These are phyloP conservation scores for Cyrtodaria siliqua DNA, from an alignment of 2,888 invertebrate genomes.

Conservation along the genomic window DNA sequence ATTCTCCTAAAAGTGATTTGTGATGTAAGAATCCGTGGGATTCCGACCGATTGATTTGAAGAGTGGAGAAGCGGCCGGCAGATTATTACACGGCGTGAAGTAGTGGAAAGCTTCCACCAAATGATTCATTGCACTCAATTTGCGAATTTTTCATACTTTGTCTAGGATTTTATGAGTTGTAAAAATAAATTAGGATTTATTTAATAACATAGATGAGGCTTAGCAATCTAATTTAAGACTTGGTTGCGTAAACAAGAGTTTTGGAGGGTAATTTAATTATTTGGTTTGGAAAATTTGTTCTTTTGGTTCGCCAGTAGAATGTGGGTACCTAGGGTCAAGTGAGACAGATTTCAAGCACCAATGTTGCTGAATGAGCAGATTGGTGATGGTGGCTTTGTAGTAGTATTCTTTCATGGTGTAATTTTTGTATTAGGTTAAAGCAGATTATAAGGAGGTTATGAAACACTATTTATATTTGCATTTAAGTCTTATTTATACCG, in stretches of 20 bases:
- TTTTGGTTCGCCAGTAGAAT: background rate
- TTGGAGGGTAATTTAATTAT: constrained; percentile 9
- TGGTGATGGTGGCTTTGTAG: no score
- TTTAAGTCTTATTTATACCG: no score
- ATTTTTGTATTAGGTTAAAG: no score
- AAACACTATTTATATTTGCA: no score
- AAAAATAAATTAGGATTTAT: constrained; percentile 45
- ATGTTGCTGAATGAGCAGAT: no score
- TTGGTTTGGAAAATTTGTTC: background rate
- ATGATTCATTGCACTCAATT: constrained; percentile 45
- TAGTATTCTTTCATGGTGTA: no score
- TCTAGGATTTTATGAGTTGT: constrained; percentile 21
- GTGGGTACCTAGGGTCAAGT: no score
- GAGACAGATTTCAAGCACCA: no score
- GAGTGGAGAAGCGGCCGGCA: constrained; percentile 15
- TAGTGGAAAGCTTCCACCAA: background rate
- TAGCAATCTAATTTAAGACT: constrained; percentile 49
- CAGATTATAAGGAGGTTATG: no score
- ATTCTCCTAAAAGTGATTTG: constrained; percentile 20
- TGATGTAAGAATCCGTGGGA: constrained; percentile 32
- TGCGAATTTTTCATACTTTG: constrained; percentile 31
- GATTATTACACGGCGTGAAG: background rate
- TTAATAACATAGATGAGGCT: constrained; percentile 53
- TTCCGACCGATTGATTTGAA: constrained; percentile 35
- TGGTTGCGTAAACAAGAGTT: constrained; percentile 44